Evolutionary conservation across 2,888 invertebrate species (phyloP).

Genomic region (Buathra laborator): DNA sequence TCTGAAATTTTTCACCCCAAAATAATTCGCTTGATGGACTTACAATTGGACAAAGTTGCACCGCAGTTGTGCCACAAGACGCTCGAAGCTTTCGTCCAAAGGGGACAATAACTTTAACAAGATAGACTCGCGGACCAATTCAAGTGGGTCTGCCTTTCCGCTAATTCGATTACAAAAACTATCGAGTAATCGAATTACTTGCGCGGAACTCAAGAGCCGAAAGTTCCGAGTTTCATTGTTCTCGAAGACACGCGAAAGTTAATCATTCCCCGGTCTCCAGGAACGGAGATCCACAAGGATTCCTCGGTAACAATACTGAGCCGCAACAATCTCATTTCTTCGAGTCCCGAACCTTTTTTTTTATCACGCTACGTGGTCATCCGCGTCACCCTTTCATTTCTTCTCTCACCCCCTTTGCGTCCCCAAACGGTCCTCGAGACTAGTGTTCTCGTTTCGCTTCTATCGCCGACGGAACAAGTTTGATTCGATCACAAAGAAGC

Average conservation of each 20-base stretch:
- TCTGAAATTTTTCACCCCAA: background rate
- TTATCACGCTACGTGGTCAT: conserved; percentile 14
- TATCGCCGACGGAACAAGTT: conserved; percentile 34
- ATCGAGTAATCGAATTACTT: too few species aligned
- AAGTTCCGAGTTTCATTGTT: background rate
- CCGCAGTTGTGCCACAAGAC: too few species aligned
- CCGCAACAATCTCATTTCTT: conserved; percentile 35
- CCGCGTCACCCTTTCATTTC: background rate
- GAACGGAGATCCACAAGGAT: background rate
- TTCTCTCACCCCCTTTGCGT: background rate
- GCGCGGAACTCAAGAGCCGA: background rate
- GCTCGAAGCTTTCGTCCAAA: too few species aligned
- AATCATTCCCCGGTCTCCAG: conserved; percentile 15
- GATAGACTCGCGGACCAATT: too few species aligned
- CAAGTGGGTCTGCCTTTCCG: too few species aligned
- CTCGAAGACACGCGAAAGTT: background rate
- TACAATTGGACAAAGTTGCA: too few species aligned
- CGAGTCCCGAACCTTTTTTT: conserved; percentile 24
- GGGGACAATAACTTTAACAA: too few species aligned
- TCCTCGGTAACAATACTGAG: conserved; percentile 15
- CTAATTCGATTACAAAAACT: too few species aligned
- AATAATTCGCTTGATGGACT: too few species aligned
- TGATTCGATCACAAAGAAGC: conserved; percentile 38
- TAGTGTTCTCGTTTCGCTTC: conserved; percentile 2
- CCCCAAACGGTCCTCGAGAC: background rate